Percentiles rank a stretch among this genome's conserved stretches.
Conservation (phyloP, 1,140 invertebrate species). For the Diprion similis region DNA sequence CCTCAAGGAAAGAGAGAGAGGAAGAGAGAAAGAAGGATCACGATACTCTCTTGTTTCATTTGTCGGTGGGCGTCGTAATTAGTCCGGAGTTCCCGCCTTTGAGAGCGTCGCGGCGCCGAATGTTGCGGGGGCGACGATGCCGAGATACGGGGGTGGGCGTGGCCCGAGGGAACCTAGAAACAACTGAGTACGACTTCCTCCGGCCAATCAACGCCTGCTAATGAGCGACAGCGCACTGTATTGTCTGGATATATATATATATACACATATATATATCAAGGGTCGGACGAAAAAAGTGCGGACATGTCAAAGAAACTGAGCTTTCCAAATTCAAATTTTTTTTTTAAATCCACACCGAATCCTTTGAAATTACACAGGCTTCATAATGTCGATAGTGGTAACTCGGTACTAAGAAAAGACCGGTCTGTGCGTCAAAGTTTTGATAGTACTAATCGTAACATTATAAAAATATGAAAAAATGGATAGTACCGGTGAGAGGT, state of each 20-base stretch:
- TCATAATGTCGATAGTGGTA: too few relatives aligned
- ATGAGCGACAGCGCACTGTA: conserved; percentile 31
- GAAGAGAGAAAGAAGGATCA: not conserved
- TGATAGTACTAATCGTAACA: too few relatives aligned
- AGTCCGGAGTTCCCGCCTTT: conserved; percentile 58
- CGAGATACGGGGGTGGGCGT: conserved; percentile 50
- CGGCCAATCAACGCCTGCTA: conserved; percentile 51
- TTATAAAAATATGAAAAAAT: too few relatives aligned
- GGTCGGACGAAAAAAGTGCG: not conserved
- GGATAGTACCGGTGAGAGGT: too few relatives aligned
- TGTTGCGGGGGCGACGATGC: not conserved
- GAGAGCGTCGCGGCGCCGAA: conserved; percentile 44
- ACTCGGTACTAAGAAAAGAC: too few relatives aligned
- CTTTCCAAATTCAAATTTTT: too few relatives aligned
- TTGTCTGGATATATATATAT: not conserved
- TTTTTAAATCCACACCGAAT: too few relatives aligned
- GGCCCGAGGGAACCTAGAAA: conserved; percentile 56
- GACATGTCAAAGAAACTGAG: too few relatives aligned
- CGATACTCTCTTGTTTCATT: conserved; percentile 40
- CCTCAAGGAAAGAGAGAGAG: not conserved
- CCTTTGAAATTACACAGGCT: too few relatives aligned
- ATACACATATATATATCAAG: conserved; percentile 29
- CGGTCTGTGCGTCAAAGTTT: too few relatives aligned
- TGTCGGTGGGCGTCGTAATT: conserved; percentile 61
- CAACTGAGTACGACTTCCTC: conserved; percentile 46